Conservation (phyloP, 2,113 vertebrate species). For the Ochotona princeps region DNA sequence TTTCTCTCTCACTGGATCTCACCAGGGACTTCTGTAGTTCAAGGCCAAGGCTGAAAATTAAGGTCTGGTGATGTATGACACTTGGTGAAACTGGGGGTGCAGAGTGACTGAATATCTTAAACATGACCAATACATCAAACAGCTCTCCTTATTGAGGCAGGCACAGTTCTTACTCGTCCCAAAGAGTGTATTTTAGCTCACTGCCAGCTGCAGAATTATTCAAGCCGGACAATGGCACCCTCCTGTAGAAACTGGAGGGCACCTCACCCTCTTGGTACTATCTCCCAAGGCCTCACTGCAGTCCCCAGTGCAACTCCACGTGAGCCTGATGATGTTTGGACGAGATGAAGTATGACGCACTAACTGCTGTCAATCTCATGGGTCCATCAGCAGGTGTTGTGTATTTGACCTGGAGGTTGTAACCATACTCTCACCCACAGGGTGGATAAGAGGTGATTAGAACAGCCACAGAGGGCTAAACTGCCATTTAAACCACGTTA, state of each 20-base stretch:
- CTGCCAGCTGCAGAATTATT: background rate
- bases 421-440: background rate
- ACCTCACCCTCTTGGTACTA: background rate
- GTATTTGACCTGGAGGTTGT: background rate
- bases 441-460: background rate
- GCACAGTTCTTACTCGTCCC: background rate
- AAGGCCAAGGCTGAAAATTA: background rate
- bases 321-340: background rate
- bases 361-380: background rate
- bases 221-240: background rate
- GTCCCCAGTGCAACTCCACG: accelerated
- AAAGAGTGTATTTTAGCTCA: background rate
- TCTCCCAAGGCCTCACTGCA: no score
- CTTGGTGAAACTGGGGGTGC: background rate
- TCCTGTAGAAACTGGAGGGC: background rate
- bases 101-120: background rate
- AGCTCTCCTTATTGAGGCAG: no score
- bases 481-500: no score
- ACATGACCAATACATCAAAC: background rate
- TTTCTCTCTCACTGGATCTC: background rate
- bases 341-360: background rate
- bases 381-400: background rate
- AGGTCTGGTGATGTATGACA: background rate
- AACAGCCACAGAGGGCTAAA: background rate
- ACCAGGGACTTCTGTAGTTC: background rate